Evolutionary conservation across 2,888 invertebrate species (phyloP).

Genomic region (Odontocolon sp.): DNA sequence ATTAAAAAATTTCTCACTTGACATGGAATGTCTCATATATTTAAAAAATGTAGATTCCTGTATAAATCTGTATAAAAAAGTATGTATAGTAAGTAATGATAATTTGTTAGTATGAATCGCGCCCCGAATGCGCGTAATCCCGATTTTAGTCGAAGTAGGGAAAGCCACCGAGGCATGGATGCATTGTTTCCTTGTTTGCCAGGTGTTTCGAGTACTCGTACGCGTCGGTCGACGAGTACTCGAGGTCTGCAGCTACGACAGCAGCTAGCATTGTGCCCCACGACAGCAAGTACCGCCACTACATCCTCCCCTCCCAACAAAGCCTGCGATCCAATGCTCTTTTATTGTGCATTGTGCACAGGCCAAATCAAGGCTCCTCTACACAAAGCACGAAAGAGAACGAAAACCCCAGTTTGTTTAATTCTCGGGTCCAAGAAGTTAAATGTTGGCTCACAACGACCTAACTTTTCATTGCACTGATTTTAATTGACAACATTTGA

Average conservation of each 20-base stretch:
- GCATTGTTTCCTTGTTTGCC: slow-evolving; percentile 81
- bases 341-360: slow-evolving; percentile 80
- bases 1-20: no score
- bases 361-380: slow-evolving; percentile 70
- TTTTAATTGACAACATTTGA: no score
- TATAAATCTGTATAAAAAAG: neutral
- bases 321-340: slow-evolving; percentile 81
- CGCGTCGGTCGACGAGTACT: slow-evolving; percentile 59
- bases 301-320: slow-evolving; percentile 72
- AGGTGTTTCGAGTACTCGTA: slow-evolving; percentile 78
- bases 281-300: slow-evolving; percentile 66
- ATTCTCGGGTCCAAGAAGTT: no score
- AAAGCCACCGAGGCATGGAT: slow-evolving; percentile 55
- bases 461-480: no score
- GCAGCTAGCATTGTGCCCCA: slow-evolving; percentile 74
- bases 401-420: no score
- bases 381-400: no score
- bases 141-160: slow-evolving; percentile 63
- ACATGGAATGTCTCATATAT: no score
- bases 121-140: slow-evolving; percentile 79
- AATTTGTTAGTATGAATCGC: slow-evolving; percentile 76
- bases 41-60: neutral
- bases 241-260: slow-evolving; percentile 69
- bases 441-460: no score
- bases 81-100: slow-evolving; percentile 70